Evolutionary conservation across 2,113 vertebrate species (phyloP), one percentile per base, ranked within the genome.

Genomic region (Oncorhynchus nerka): DNA sequence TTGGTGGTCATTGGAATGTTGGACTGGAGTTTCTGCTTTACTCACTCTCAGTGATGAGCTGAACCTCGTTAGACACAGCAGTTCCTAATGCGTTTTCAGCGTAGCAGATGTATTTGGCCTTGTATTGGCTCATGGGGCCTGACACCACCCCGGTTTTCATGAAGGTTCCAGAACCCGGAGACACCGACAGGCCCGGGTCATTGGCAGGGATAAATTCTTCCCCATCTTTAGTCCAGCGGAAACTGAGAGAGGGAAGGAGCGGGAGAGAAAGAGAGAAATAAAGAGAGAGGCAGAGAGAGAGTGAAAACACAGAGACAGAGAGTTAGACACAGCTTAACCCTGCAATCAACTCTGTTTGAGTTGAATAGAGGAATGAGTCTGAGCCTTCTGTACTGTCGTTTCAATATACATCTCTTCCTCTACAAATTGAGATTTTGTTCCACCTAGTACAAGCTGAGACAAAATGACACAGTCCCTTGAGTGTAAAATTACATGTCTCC

Each of bases 81-180:
- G 95, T 98, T 79, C 96, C 96, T 62, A 96, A 91, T 0, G 85
- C 83, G 28, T 97, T 97, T 82, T 90, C 92, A 73, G 94, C 96
- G 24, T 92, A 95, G 86, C 96, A 98, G 75, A 91, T 91, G 61
- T 96, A 98, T 79, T 86, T 89, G 82, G 95, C 96, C 78, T 95
- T 93, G 88, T 95, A 95, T 80, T 92, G 86, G 59, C 91, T 93
- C 59, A 93, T 86, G 13, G 87, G 71, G 70, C 80, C 92, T 93
- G 87, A 91, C 76, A 80, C 91, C 83, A 80, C 85, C 78, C 89
- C 77, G 1, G 51, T 89, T 75, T 95, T 89, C 45, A 75, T 82
- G 28, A 94, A 93, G 8, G 92, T 94, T 55, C 94, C 94, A 0
- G 90, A 83, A 39, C 68, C 67, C 0, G 88, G 79, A 7, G 88